Evolutionary conservation across 2,797 vertebrate species (phyloP), one percentile per base, ranked within the genome.

Genomic region (Rachycentron canadum): DNA sequence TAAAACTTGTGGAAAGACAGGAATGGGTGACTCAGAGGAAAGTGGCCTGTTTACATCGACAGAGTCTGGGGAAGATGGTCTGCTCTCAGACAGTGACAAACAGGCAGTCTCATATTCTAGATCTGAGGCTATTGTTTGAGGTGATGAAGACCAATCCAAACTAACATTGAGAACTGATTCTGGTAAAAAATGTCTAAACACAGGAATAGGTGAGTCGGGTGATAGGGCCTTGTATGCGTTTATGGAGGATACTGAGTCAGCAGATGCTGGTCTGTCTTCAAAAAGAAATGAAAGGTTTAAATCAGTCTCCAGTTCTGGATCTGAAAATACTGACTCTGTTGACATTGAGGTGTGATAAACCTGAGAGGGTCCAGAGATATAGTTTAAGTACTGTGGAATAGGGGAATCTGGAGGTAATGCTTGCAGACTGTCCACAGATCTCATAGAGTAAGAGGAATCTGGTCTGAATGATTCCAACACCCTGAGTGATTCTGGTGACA

Each of bases 171-270:
- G 16, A 53, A 47, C 1, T 17, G 63, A 71, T 57, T 88, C 81
- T 77, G 63, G 57, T 34, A 79, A 59, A 74, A 62, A 78, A 23
- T 28, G 73, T 76, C 43, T 69, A 84, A 91, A 92, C 12, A 84
- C 83, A 40, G 90, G 90, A 50, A 93, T 32, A 32, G 92, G 90
- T 69, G 91, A 94, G 62, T 93, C 93, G 58, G 89, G 83, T 3
- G 87, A 88, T 1, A 88, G 82, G 53, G 45, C 28, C 23, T 64
- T 84, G 45, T 81, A 38, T 34, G 83, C 78, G 71, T 76, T 83
- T 40, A 72, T 11, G 57, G 89, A 91, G 30, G 28, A 63, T 17
- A 69, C 25, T 34, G 88, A 91, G 62, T 90, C 75, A 66, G 65
- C 59, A 69, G 89, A 91, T n/a, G 52, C 65, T 47, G 82, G 56